Percentiles rank a stretch among this genome's conserved stretches.
Evolutionary conservation across 2,797 vertebrate species (phyloP).

Genomic region (Mormyrus hasselquistii): DNA sequence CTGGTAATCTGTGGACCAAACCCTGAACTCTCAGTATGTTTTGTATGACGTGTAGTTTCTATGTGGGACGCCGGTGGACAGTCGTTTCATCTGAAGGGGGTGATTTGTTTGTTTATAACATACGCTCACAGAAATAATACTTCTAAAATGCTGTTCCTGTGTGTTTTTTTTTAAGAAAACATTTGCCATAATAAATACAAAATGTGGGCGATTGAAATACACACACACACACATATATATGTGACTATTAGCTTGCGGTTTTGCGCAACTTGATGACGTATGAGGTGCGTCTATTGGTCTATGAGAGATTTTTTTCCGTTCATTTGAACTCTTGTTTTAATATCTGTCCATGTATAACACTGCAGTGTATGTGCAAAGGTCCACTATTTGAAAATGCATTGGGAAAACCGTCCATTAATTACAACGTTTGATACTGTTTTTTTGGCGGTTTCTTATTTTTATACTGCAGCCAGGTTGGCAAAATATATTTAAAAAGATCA

Average conservation of each 20-base stretch:
- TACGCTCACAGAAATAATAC: background rate
- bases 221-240: background rate
- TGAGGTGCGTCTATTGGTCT: background rate
- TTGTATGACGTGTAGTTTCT: slow-evolving; percentile 3
- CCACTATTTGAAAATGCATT: background rate
- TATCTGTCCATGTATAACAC: background rate
- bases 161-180: background rate
- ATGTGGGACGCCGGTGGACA: background rate
- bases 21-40: background rate
- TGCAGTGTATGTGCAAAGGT: background rate
- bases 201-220: background rate
- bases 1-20: background rate
- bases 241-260: background rate
- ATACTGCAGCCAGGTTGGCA: background rate
- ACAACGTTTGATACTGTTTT: background rate
- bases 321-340: background rate
- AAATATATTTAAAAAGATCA: background rate
- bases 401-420: background rate
- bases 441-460: background rate
- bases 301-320: background rate
- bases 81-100: background rate
- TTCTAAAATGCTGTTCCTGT: background rate
- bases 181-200: background rate
- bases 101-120: background rate
- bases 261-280: slow-evolving; percentile 1